Conservation (phyloP, 2,113 vertebrate genomes). For the Laticauda laticaudata region DNA sequence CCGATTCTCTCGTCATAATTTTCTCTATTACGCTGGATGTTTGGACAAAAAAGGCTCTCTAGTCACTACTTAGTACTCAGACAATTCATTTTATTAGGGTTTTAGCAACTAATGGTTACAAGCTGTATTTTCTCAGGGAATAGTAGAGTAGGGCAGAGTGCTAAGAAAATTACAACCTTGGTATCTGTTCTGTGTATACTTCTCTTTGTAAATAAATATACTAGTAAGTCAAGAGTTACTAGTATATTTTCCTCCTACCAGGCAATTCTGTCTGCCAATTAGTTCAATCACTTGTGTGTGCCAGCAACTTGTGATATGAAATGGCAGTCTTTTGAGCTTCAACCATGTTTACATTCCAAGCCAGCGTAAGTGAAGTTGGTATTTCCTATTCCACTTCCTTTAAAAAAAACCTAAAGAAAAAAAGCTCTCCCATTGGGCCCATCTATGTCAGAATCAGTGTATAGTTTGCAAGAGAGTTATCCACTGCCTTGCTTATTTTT, state of each 20-base stretch:
- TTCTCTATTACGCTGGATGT: not conserved
- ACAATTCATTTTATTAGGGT: not conserved
- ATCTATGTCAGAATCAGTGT: not conserved
- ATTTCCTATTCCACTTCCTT: not conserved
- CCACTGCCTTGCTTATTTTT: not conserved
- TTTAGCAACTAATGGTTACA: not conserved
- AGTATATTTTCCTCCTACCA: not conserved
- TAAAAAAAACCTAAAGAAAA: not conserved
- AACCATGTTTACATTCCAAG: not conserved
- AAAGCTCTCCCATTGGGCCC: not conserved
- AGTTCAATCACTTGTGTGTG: not conserved
- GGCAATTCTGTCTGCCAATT: not conserved
- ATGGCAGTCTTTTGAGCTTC: not conserved
- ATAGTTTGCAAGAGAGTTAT: not conserved
- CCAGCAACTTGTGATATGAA: not conserved
- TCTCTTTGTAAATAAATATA: not conserved
- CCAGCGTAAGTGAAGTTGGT: not conserved
- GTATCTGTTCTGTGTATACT: not conserved
- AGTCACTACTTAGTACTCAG: not conserved
- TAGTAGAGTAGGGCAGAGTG: not conserved
- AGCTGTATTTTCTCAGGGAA: not conserved
- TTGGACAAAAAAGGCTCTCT: not conserved
- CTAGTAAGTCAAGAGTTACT: not conserved
- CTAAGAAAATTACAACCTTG: not conserved
- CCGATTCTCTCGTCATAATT: rapidly evolving